These are phyloP conservation scores for Montipora efflorescens DNA, from an alignment of 64 coral and sea anemone species.

Conservation along the genomic window DNA sequence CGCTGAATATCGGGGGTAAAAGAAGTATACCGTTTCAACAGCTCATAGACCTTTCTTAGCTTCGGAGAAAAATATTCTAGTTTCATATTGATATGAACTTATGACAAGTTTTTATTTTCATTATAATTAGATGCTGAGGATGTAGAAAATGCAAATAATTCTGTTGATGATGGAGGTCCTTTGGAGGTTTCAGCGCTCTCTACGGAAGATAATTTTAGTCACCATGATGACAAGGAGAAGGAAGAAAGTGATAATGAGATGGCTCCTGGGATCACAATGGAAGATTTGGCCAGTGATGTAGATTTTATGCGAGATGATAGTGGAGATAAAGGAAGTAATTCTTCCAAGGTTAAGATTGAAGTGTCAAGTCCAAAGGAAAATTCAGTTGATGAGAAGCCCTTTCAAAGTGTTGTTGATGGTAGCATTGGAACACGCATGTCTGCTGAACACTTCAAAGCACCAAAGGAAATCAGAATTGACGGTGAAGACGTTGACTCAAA, in stretches of 20 bases:
- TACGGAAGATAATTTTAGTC: background rate
- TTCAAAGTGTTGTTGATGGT: background rate
- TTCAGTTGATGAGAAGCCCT: background rate
- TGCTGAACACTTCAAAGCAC: background rate
- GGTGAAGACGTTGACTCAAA: background rate
- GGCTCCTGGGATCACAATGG: conserved; percentile 69
- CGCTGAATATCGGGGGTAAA: too few species aligned
- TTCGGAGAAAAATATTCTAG: background rate
- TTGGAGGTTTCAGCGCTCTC: conserved; percentile 41
- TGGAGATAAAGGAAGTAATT: background rate
- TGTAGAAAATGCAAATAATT: background rate
- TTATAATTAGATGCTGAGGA: conserved; percentile 4
- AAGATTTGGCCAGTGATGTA: conserved; percentile 55
- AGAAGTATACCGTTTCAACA: too few species aligned
- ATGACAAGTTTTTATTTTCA: background rate
- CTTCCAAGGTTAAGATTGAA: background rate
- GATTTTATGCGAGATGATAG: background rate
- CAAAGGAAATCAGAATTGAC: background rate
- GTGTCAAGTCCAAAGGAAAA: background rate
- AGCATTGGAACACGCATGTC: background rate
- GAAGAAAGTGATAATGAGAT: conserved; percentile 47
- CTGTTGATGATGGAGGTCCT: conserved; percentile 20
- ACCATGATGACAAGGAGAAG: background rate
- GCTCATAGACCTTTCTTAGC: background rate
- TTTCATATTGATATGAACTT: too few species aligned